These are phyloP conservation scores for Herpailurus yagouaroundi DNA, from an alignment of 2,113 vertebrate genomes.

Conservation along the genomic window DNA sequence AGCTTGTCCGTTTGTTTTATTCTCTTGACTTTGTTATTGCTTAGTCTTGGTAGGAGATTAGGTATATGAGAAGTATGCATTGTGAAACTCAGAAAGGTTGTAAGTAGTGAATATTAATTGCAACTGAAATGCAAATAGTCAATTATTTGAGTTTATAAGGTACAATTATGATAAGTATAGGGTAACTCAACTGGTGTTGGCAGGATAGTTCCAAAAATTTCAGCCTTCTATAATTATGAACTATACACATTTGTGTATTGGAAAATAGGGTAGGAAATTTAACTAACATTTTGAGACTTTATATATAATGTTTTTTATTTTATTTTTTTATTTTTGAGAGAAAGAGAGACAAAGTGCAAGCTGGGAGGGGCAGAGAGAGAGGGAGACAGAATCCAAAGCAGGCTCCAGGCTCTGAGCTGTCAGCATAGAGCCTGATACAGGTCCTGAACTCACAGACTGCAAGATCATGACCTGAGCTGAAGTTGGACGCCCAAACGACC, in stretches of 20 bases:
- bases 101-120: conserved; percentile 11
- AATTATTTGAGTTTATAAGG: neutral
- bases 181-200: neutral
- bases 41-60: neutral
- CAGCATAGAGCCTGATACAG: no score
- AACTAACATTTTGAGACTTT: neutral
- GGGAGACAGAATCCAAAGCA: no score
- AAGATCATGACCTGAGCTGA: no score
- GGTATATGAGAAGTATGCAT: neutral
- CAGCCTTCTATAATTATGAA: neutral
- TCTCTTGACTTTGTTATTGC: conserved; percentile 7
- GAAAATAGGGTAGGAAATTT: neutral
- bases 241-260: neutral
- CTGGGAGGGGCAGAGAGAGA: no score
- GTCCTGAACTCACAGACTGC: no score
- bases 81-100: neutral
- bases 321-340: no score
- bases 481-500: no score
- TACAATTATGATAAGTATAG: neutral
- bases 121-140: conserved; percentile 6
- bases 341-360: no score
- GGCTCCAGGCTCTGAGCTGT: no score
- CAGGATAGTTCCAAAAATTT: neutral
- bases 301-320: no score
- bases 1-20: neutral